Evolutionary conservation across 2,888 invertebrate species (phyloP), one percentile per base, ranked within the genome.

Genomic region (Baronia brevicornis): DNA sequence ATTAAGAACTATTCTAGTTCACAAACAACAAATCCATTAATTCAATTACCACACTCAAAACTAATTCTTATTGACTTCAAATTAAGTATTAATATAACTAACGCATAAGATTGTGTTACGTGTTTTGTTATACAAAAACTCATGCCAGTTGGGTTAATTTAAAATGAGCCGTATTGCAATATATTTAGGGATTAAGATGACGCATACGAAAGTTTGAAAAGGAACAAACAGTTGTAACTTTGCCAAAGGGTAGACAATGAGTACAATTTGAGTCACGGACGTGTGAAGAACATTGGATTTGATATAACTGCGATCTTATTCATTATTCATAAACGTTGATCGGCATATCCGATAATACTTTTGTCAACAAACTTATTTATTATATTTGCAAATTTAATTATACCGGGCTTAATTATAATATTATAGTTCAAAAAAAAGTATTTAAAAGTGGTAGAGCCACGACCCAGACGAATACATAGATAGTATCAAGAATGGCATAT

Each of bases 1-100:
- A 17, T 33, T 22, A 5, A 25, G 23, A 37, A 39, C 18, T 35
- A 27, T 32, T 41, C 36, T 18, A 43, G 32, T 36, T 33, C 33
- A 31, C 11, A 25, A 37, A 28, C 39, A 21, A 21, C 29, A 5
- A 15, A 11, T 12, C 11, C 20, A 14, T 2, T 4, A 8, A 17
- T 27, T 9, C 21, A 6, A 7, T 26, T 14, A 7, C 9, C 9
- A 17, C 8, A 15, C 3, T 11, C 2, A 36, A 13, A 20, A 17
- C 34, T 4, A 10, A 26, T n/a, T n/a, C n/a, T n/a, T n/a, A n/a
- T n/a, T n/a, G n/a, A n/a, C n/a, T n/a, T n/a, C n/a, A n/a, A n/a
- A n/a, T n/a, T n/a, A n/a, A n/a, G n/a, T n/a, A n/a, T n/a, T n/a
- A n/a, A n/a, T n/a, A n/a, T n/a, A n/a, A n/a, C n/a, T n/a, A n/a